Base-by-base conservation (phyloP, 2,113 vertebrate genomes). In the Tupaia chinensis region DNA sequence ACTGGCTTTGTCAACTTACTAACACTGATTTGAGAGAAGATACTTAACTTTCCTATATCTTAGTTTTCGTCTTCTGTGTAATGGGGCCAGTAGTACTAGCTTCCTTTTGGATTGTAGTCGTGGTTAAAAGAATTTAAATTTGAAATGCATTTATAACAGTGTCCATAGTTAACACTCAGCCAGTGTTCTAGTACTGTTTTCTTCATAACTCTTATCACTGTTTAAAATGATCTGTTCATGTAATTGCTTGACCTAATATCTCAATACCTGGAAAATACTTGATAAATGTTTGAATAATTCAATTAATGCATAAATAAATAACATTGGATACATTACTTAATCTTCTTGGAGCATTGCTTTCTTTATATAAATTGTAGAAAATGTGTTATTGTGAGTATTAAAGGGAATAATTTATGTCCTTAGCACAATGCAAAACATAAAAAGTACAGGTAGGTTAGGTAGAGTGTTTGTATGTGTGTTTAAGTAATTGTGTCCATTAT, bases 251-350 rank as follows among this genome's bases (percentile, higher is more conserved):
- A 32, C n/a, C n/a, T 89, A 44, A 44, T 44, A 44, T 44, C 44
- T 5, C 44, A 44, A 44, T 7, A 70, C 34, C n/a, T 96, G 34
- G 25, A 89, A 83, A 79, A 74, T 92, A 92, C 68, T 80, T 79
- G 44, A 44, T 44, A 44, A 44, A 44, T 44, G 44, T 44, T 76
- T 87, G 68, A 82, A 20, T 88, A 87, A 86, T 68, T 84, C 88
- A 88, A 77, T 90, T 89, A 88, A 77, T 90, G n/a, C 95, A 85
- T 27, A 89, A 85, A 54, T 79, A 95, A 89, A 87, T 87, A 87
- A 66, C 56, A 70, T 60, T 94, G 0, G 8, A 63, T 81, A 90
- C 87, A 90, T 85, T 77, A 72, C 54, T 92, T 91, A 93, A 78
- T 25, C 66, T 82, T 29, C 93, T 89, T 17, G 79, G 11, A 63